Evolutionary conservation across 2,797 vertebrate species (phyloP), one percentile per base, ranked within the genome.

Genomic region (Chlorospingus semifuscus): DNA sequence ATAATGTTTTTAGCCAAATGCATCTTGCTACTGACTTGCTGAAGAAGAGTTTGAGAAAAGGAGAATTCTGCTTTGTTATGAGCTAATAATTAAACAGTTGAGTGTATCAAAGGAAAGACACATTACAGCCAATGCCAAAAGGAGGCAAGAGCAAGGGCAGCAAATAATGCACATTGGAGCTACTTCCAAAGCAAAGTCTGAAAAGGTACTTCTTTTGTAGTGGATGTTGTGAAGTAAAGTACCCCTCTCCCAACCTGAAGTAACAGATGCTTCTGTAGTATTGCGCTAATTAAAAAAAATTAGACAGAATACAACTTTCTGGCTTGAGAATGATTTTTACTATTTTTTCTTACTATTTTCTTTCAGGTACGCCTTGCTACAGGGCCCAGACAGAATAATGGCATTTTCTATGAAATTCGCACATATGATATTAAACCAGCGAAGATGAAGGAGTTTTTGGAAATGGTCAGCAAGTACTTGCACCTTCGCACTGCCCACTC

Each of bases 381-480:
- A 3, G 98, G 97, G 15, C 96, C 98, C 82, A 97, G 98, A 34
- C 98, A 98, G 87, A 37, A 72, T 1, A 86, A 96, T 93, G 89
- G 95, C 19, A 97, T 97, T 27, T 98, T 99, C 68, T 99, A 99
- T 14, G 99, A 99, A 98, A 98, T 99, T 50, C 98, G 99, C 32
- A 99, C 98, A 2, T 99, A 99, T 9, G 87, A 64, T 44, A 96
- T 99, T 92, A 98, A 98, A 14, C 99, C 99, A 0, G 98, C 98
- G 1, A 98, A 98, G 93, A 98, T 98, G 88, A 97, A 98, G 8
- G 98, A 98, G 65, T 99, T 99, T 96, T 93, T 98, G 85, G 98
- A 98, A 83, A 90, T 98, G 90, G 83, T 98, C 89, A 97, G 94
- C 87, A 98, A 99, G 96, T 97, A 98, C 78, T 68, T 99, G 46